These are phyloP conservation scores for Tarsius wallacei DNA, from an alignment of 2,797 vertebrate species.

Conservation along the genomic window DNA sequence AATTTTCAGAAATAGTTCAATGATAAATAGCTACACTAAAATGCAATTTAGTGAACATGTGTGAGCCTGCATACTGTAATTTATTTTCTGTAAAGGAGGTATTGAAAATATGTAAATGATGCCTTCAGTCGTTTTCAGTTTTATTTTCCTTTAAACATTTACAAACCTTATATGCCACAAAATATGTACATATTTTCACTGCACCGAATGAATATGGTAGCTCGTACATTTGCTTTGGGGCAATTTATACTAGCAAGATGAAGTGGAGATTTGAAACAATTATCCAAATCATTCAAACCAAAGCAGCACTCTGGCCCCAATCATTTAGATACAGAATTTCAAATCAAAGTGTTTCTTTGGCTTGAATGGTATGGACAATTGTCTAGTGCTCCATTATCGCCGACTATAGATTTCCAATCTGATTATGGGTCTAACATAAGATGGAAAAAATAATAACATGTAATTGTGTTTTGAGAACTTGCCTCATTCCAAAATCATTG, in stretches of 20 bases:
- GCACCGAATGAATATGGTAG: slow-evolving; percentile 42
- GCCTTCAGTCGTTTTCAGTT: slow-evolving; percentile 63
- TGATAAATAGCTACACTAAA: slow-evolving; percentile 78
- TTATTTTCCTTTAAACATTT: slow-evolving; percentile 80
- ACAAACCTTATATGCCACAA: slow-evolving; percentile 70
- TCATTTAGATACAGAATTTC: slow-evolving; percentile 77
- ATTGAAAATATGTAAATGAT: slow-evolving; percentile 84
- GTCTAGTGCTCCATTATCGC: slow-evolving; percentile 65
- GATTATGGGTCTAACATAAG: slow-evolving; percentile 76
- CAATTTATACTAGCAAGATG: slow-evolving; percentile 67
- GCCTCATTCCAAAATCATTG: slow-evolving; percentile 75
- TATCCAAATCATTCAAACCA: slow-evolving; percentile 76
- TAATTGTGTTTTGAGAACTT: slow-evolving; percentile 80
- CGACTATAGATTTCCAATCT: slow-evolving; percentile 78
- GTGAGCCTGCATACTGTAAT: slow-evolving; percentile 71
- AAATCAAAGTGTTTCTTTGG: slow-evolving; percentile 83
- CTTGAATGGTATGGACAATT: slow-evolving; percentile 74
- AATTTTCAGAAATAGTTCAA: slow-evolving; percentile 74
- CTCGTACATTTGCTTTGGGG: slow-evolving; percentile 39
- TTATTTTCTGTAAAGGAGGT: slow-evolving; percentile 77
- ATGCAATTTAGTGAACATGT: slow-evolving; percentile 78
- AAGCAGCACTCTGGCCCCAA: slow-evolving; percentile 71
- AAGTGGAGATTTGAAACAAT: slow-evolving; percentile 74
- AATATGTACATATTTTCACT: slow-evolving; percentile 62
- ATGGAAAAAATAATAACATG: slow-evolving; percentile 79